phyloP scores from a whole-genome alignment of 2,888 invertebrate species.

The Halictus quadricinctus region DNA sequence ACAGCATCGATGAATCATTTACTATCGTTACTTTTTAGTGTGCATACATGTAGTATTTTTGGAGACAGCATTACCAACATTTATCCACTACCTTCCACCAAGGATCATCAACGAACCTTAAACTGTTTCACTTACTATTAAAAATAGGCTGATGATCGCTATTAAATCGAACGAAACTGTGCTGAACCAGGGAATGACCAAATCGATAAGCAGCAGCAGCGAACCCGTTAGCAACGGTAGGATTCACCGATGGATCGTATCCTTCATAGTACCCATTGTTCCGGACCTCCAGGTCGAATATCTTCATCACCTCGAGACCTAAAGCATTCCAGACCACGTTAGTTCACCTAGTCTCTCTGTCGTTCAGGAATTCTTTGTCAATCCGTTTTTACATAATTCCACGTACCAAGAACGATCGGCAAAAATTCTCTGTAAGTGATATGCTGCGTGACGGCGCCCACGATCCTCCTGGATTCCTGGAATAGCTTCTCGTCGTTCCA shows the following conservation, averaged over 20 bases:
- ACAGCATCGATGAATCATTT: too few relatives aligned
- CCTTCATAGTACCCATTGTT: conserved; percentile 88
- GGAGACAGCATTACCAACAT: too few relatives aligned
- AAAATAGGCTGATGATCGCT: conserved; percentile 87
- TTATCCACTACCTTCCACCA: too few relatives aligned
- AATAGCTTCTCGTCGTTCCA: conserved; percentile 95
- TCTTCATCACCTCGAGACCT: conserved; percentile 89
- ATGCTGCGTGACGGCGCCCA: conserved; percentile 92
- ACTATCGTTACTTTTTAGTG: too few relatives aligned
- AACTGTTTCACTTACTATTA: conserved; percentile 87
- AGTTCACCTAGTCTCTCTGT: background rate
- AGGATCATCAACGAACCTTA: background rate
- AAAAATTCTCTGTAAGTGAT: conserved; percentile 93
- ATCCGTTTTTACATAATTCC: background rate
- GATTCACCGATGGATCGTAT: conserved; percentile 88
- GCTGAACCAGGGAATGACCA: conserved; percentile 93
- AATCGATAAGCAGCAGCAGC: conserved; percentile 93
- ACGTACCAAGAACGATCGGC: conserved; percentile 89
- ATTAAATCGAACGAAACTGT: conserved; percentile 89
- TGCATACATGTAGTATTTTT: too few relatives aligned
- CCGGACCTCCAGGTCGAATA: conserved; percentile 89
- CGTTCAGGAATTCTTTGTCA: background rate
- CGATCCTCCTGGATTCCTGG: conserved; percentile 92
- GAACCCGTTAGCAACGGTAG: conserved; percentile 90
- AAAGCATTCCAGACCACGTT: conserved; percentile 47